A percentile compares a stretch with the other conserved stretches of the same genome.
phyloP scores from a whole-genome alignment of 2,888 invertebrate genomes.

The Pogonocherus hispidulus region DNA sequence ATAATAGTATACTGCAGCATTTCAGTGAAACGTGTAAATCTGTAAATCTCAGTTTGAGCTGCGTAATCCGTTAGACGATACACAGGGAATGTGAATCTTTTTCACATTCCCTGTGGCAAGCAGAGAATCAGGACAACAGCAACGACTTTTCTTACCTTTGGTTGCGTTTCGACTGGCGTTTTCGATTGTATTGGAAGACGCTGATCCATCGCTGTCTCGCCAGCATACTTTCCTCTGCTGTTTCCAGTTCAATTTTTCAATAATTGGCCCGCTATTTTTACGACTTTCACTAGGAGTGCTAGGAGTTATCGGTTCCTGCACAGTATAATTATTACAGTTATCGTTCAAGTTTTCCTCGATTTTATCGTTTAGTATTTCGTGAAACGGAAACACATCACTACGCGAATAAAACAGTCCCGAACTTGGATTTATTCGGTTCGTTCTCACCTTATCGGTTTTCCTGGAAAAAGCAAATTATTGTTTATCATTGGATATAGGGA shows the following conservation, averaged over 20 bases:
- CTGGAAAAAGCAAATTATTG: not conserved
- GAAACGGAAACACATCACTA: conserved; percentile 53
- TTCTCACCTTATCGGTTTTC: not conserved
- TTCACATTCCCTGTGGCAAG: no score
- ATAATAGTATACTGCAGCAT: not conserved
- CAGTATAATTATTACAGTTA: conserved; percentile 41
- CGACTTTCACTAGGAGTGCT: conserved; percentile 47
- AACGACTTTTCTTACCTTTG: conserved; percentile 47
- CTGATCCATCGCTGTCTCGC: conserved; percentile 48
- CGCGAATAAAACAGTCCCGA: conserved; percentile 49
- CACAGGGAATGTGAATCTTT: conserved; percentile 5
- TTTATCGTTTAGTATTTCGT: conserved; percentile 32
- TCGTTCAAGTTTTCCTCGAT: conserved; percentile 28
- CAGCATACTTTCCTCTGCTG: conserved; percentile 41
- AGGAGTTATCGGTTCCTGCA: conserved; percentile 46
- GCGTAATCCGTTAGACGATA: conserved; percentile 10
- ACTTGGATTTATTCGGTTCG: conserved; percentile 9
- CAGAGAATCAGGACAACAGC: conserved; percentile 19
- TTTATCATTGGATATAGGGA: not conserved
- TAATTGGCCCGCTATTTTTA: conserved; percentile 45
- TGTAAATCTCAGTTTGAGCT: conserved; percentile 5
- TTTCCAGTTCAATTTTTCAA: conserved; percentile 44
- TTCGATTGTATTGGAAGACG: conserved; percentile 39
- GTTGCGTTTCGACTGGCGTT: conserved; percentile 41
- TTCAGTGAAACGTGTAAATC: conserved; percentile 9